These are phyloP conservation scores for Menidia menidia DNA, from an alignment of 2,797 vertebrate genomes.

Conservation along the genomic window DNA sequence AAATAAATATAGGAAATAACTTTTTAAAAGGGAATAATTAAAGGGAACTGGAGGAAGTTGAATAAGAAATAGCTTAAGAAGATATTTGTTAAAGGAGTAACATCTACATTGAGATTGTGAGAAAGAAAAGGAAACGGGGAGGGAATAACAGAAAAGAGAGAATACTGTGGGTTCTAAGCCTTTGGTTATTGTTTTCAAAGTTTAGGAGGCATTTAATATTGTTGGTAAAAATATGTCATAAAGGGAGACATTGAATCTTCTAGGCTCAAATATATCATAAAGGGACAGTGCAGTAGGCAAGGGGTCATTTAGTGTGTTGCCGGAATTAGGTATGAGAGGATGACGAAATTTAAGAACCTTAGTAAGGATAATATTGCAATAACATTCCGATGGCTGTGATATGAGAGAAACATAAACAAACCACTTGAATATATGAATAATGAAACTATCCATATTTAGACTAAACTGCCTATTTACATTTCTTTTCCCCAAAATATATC, in stretches of 20 bases:
- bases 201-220: slow-evolving; percentile 16
- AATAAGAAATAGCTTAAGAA: slow-evolving; percentile 18
- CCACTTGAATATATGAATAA: slow-evolving; percentile 25
- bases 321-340: slow-evolving; percentile 24
- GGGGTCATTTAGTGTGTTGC: slow-evolving; percentile 1
- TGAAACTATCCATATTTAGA: slow-evolving; percentile 20
- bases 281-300: slow-evolving; percentile 6
- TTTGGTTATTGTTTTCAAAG: slow-evolving; percentile 41
- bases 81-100: slow-evolving; percentile 44
- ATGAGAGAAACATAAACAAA: slow-evolving; percentile 34
- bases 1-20: slow-evolving; percentile 28
- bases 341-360: slow-evolving; percentile 14
- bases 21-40: slow-evolving; percentile 26
- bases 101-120: slow-evolving; percentile 25
- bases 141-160: slow-evolving; percentile 13
- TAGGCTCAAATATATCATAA: slow-evolving; percentile 24
- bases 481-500: slow-evolving; percentile 8
- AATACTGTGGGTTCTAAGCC: slow-evolving; percentile 44
- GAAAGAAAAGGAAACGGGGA: slow-evolving; percentile 13
- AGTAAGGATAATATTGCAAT: slow-evolving; percentile 35
- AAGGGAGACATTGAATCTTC: slow-evolving; percentile 5
- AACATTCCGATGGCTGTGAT: slow-evolving; percentile 39
- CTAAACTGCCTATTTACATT: slow-evolving; percentile 17
- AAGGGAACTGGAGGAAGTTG: slow-evolving; percentile 12
- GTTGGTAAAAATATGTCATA: slow-evolving; percentile 21